These are phyloP conservation scores for Toxotes chatareus DNA, from an alignment of 2,113 vertebrate genomes.

Conservation along the genomic window DNA sequence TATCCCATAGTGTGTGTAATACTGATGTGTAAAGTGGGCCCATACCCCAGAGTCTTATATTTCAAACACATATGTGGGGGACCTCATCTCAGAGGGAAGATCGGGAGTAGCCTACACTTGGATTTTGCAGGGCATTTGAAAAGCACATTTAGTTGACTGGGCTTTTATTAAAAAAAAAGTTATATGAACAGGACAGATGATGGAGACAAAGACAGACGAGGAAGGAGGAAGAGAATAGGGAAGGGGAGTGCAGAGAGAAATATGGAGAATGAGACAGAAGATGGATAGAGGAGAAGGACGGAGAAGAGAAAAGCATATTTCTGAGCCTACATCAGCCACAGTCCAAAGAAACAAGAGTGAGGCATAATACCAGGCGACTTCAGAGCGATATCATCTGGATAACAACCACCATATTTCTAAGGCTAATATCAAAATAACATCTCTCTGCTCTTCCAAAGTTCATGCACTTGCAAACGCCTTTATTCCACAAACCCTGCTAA, in stretches of 20 bases:
- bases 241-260: not conserved
- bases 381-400: constrained; percentile 27
- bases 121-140: not conserved
- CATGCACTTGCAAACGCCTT: constrained; percentile 42
- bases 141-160: not conserved
- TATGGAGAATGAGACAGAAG: not conserved
- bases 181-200: not conserved
- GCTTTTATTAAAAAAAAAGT: not conserved
- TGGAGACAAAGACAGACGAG: not conserved
- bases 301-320: not conserved
- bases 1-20: not conserved
- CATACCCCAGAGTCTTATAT: constrained; percentile 9
- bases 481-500: constrained; percentile 44
- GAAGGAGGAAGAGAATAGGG: not conserved
- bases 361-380: constrained; percentile 24
- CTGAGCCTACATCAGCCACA: not conserved
- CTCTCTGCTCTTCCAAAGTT: constrained; percentile 37
- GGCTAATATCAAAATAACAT: constrained; percentile 39
- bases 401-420: constrained; percentile 47
- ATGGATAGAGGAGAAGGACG: not conserved
- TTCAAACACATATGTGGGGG: constrained; percentile 17
- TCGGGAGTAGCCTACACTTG: not conserved
- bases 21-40: constrained; percentile 1
- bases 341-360: constrained; percentile 39
- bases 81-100: not conserved